Evolutionary conservation across 2,888 invertebrate species (phyloP), one percentile per base, ranked within the genome.

Genomic region (Lymantria monacha): DNA sequence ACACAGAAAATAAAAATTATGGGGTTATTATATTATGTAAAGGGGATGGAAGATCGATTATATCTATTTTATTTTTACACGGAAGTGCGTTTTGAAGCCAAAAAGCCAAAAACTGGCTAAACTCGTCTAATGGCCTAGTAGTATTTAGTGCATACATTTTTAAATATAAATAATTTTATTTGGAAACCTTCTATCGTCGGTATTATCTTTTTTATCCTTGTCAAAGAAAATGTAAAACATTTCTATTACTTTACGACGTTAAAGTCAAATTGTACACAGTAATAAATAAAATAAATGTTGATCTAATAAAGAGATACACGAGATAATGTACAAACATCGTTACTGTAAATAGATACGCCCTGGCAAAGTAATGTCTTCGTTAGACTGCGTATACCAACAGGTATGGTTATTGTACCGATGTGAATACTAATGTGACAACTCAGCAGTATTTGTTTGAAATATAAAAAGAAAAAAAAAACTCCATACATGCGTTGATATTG

Each of bases 351-450:
- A 15, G 1, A 10, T 8, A 22, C 22, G 22, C 33, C 33, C 7
- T 33, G 7, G 38, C 38, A 38, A 38, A 38, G 11, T 38, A 38
- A 12, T 38, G 12, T 38, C 38, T 38, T 38, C 38, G 38, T 33
- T 33, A 33, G 33, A 10, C 33, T 33, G 9, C 33, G 33, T 10
- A 33, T 33, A 33, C 9, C 33, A 33, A 10, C 33, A 33, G 33
- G 10, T 33, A 33, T 10, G 33, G 33, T 33, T 33, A 22, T 22
- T 8, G 42, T 52, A 49, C 50, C 42, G 42, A 48, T 51, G 47
- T 60, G 74, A 76, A 76, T 74, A 72, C 65, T 69, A 72, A 76
- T 74, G 69, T 51, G 53, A 49, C 58, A 10, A 42, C 40, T 12
- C 30, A 12, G 12, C 30, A 30, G 38, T 12, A 11, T 38, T 38